Base-by-base conservation (phyloP, 2,113 vertebrate genomes). In the Centropristis striata region DNA sequence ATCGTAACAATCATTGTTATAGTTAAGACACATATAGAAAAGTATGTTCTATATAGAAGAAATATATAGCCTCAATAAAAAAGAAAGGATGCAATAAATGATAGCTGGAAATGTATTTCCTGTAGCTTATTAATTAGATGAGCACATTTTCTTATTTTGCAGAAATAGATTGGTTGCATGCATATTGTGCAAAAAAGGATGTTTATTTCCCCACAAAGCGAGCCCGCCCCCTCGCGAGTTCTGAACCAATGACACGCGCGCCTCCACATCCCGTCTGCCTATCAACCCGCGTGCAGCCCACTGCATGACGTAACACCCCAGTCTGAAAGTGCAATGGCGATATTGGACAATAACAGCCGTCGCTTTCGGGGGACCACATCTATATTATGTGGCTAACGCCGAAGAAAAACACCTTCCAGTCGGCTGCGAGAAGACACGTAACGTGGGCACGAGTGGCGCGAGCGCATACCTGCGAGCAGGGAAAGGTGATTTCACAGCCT, bases 271-370 rank as follows among this genome's bases (percentile, higher is more conserved):
- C 68, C 79, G 42, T 89, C 88, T 86, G 88, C 91, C 90, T 63
- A 81, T 92, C 92, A 92, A 84, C 91, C 85, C 78, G 54, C 39
- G 82, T 50, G 36, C 88, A 8, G 27, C 85, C 89, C 80, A 16
- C 71, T 28, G 71, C 55, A 87, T 93, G 90, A 94, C 93, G 92
- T 94, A 91, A 92, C 79, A 75, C 32, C 67, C 67, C 87, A 83
- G 88, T 71, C 88, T 86, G 90, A 69, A 78, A 90, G 90, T 90
- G 93, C 90, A 94, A 94, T 94, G 93, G 93, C 93, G 93, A 91
- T 86, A 86, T 84, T 89, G 88, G 89, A 93, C 93, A 91, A 90
- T 83, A 94, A 92, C 90, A 92, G 89, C 88, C 85, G 20, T 82
- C 89, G 86, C 90, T 79, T 85, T 70, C 49, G 80, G 78, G 81